Evolutionary conservation across 2,888 invertebrate genomes (phyloP), one percentile per base, ranked within the genome.

Genomic region (Scelioninae gen. 2): DNA sequence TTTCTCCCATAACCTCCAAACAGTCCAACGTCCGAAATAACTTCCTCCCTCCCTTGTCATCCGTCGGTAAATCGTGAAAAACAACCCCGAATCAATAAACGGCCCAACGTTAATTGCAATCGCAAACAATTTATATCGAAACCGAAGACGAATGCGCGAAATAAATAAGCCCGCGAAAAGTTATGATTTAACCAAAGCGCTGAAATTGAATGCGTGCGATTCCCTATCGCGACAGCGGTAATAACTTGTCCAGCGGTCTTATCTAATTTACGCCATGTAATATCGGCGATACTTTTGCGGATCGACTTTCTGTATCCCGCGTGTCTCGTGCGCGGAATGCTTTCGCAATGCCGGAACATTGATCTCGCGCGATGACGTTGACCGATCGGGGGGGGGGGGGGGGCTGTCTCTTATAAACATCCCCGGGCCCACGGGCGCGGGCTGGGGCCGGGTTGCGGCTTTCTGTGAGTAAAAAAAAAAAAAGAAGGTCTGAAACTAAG

Each of bases 261-360:
- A 50, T 67, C 58, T 67, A 67, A 67, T 67, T 65, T 64, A 65
- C 64, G 55, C 55, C 46, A 65, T 65, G 65, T 65, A 55, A 55
- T 65, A 65, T 37, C 65, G 55, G 11, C 55, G 46, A 65, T 65
- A 55, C 28, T 65, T 55, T 65, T 28, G 55, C 53, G 37, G 39
- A 55, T 65, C 55, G 39, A 55, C 55, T 55, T 57, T 55, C 65
- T 55, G 46, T 65, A 57, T 65, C 55, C 55, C 37, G 46, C 45
- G 46, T 39, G 37, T 55, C 39, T 46, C 48, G 48, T 53, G 46
- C 35, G 53, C 37, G 28, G 64, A 45, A 46, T 53, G 53, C 64
- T 65, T 65, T 65, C 46, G 46, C 46, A 65, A 65, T 46, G 19
- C 39, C 50, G 22, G 28, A 28, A 33, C 64, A 55, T 65, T 55